These are phyloP conservation scores for Monomorium pharaonis DNA, from an alignment of 1,140 invertebrate species.

Conservation along the genomic window DNA sequence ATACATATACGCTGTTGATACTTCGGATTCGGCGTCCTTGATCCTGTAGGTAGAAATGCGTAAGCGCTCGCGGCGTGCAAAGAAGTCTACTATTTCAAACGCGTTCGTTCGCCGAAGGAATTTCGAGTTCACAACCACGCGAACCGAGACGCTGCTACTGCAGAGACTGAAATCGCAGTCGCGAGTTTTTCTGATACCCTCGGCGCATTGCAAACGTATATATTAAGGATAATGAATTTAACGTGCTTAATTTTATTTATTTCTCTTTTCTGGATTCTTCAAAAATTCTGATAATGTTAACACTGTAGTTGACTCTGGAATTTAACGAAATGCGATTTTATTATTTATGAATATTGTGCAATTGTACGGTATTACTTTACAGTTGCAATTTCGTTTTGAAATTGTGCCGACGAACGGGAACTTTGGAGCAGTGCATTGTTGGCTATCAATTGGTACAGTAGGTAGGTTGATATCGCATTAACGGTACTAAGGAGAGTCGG, in stretches of 20 bases:
- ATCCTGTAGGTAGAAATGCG: conserved; percentile 23
- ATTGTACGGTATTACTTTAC: neutral
- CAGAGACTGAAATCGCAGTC: neutral
- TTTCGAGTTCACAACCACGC: neutral
- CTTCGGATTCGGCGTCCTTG: conserved; percentile 1
- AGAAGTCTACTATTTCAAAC: conserved; percentile 29
- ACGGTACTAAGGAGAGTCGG: conserved; percentile 57
- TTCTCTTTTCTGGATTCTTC: neutral
- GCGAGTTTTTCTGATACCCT: neutral
- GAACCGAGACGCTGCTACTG: neutral
- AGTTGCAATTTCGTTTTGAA: neutral
- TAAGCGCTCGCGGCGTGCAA: neutral
- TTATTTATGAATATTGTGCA: neutral
- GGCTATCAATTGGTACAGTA: conserved; percentile 48
- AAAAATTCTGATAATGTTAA: neutral
- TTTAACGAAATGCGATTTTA: neutral
- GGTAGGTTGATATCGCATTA: conserved; percentile 66
- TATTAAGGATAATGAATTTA: conserved; percentile 1
- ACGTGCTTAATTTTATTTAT: neutral
- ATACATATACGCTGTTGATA: neutral
- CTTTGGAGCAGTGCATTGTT: conserved; percentile 26
- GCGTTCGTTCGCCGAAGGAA: neutral
- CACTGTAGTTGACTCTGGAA: neutral
- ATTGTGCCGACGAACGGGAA: conserved; percentile 39
- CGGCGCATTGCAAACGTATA: neutral